Evolutionary conservation across 2,113 vertebrate genomes (phyloP).

Genomic region (Phyllostomus discolor): DNA sequence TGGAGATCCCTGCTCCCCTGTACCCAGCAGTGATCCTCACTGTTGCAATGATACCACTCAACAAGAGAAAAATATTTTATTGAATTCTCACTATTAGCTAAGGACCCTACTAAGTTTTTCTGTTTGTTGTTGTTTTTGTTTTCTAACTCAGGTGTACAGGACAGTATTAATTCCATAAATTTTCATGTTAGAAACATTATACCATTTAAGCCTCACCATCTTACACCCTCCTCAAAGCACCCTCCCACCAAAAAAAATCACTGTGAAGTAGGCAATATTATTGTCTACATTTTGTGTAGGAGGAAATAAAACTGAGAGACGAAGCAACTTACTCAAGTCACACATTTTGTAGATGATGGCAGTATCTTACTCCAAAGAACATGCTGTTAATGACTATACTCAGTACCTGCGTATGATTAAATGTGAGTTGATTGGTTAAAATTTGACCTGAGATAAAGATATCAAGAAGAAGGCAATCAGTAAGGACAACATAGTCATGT

Average conservation of each 20-base stretch:
- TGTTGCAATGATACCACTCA: neutral
- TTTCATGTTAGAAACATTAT: neutral
- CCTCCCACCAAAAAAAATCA: neutral
- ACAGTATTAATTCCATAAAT: neutral
- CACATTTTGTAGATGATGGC: neutral
- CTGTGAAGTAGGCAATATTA: neutral
- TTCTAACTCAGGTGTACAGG: neutral
- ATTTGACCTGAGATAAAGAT: neutral
- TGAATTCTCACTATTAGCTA: neutral
- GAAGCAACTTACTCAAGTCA: neutral
- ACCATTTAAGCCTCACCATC: neutral
- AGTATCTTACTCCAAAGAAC: neutral
- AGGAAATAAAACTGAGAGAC: neutral
- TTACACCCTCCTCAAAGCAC: accelerated
- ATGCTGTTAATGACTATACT: neutral
- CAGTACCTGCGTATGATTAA: neutral
- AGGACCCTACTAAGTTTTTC: neutral
- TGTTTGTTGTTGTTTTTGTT: neutral
- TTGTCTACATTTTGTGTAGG: neutral
- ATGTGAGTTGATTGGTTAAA: neutral
- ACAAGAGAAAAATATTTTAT: neutral
- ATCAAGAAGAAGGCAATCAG: neutral
- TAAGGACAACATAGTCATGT: neutral
- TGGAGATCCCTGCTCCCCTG: too few relatives aligned
- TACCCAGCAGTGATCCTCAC: too few relatives aligned